Conservation (phyloP, 2,113 vertebrate genomes). For the Oryzias curvinotus region DNA sequence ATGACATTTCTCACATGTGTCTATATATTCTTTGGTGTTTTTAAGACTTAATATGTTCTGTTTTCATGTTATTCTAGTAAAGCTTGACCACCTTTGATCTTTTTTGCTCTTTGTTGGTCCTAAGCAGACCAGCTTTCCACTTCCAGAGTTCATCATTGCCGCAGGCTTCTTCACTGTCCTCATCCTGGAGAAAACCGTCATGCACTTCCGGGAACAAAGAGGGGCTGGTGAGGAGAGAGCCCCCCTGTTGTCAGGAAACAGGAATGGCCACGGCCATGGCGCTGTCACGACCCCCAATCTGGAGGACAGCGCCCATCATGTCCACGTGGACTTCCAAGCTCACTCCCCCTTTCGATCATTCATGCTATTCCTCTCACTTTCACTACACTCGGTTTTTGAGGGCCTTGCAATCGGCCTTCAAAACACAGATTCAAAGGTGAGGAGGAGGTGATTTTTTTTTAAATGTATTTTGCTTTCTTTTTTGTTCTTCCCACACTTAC, state of each 20-base stretch:
- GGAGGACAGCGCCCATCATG: conserved; percentile 74
- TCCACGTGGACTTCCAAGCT: conserved; percentile 78
- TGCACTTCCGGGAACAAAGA: conserved; percentile 64
- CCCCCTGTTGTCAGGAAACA: conserved; percentile 53
- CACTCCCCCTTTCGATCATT: conserved; percentile 84
- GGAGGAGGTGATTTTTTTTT: not conserved
- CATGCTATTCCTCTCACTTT: conserved; percentile 86
- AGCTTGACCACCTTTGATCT: conserved; percentile 1
- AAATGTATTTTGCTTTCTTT: not conserved
- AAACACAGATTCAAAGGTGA: conserved; percentile 75
- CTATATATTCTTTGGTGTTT: too few species aligned
- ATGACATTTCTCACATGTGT: too few species aligned
- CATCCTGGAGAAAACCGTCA: conserved; percentile 82
- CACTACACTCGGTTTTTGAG: conserved; percentile 88
- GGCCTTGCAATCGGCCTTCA: conserved; percentile 89
- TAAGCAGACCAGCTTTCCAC: conserved; percentile 75
- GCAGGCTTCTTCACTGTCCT: conserved; percentile 87
- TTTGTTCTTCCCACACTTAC: not conserved
- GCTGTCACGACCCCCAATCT: conserved; percentile 19
- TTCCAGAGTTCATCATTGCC: conserved; percentile 86
- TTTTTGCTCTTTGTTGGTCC: not conserved
- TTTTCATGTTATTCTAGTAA: not conserved
- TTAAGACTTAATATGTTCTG: too few species aligned
- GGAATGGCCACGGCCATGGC: conserved; percentile 28
- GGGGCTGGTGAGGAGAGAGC: conserved; percentile 56